Percentiles rank a stretch among this genome's conserved stretches.
phyloP scores from a whole-genome alignment of 2,888 invertebrate genomes.

The Ethmia dodecea region DNA sequence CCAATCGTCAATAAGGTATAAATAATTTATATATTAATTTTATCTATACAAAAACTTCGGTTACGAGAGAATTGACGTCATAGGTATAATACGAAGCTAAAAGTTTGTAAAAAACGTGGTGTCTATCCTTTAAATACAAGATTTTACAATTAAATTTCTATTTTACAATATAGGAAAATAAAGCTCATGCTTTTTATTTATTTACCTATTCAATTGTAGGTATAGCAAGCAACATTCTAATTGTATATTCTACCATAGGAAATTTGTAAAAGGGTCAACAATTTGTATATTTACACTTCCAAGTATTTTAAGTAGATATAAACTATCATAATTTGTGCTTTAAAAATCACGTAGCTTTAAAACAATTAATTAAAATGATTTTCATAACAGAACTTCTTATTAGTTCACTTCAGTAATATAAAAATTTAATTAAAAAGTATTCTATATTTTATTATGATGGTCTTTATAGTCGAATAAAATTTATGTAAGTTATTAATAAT shows the following conservation, averaged over 20 bases:
- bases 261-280: conserved; percentile 22
- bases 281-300: conserved; percentile 24
- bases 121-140: conserved; percentile 32
- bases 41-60: conserved; percentile 54
- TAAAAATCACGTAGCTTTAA: conserved; percentile 34
- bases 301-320: conserved; percentile 16
- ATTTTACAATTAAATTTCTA: conserved; percentile 11
- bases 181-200: conserved; percentile 39
- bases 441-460: too few relatives aligned
- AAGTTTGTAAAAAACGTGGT: conserved; percentile 57
- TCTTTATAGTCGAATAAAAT: too few relatives aligned
- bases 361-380: conserved; percentile 14
- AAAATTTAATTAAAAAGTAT: too few relatives aligned
- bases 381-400: neutral
- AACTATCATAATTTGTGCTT: conserved; percentile 36
- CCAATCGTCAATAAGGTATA: conserved; percentile 38
- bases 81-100: conserved; percentile 60
- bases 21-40: conserved; percentile 33
- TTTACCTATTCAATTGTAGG: conserved; percentile 11
- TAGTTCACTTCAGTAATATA: too few relatives aligned
- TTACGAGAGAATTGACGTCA: conserved; percentile 68
- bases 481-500: too few relatives aligned
- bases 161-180: conserved; percentile 48
- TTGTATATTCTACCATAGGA: conserved; percentile 31
- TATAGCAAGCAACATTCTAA: conserved; percentile 36